phyloP scores from a whole-genome alignment of 2,113 vertebrate genomes.

The Mirza zaza region DNA sequence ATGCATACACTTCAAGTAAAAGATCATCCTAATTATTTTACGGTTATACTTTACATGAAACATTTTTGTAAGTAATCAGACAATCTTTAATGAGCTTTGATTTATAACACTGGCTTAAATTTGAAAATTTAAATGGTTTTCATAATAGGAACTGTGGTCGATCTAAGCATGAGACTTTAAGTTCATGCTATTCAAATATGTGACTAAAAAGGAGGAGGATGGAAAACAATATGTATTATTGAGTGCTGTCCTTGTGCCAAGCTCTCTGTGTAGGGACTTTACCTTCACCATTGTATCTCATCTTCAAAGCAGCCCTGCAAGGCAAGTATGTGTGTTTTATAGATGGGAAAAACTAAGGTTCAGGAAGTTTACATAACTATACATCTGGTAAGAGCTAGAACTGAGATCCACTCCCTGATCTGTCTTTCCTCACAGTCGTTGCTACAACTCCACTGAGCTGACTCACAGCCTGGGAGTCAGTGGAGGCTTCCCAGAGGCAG shows the following conservation, averaged over 20 bases:
- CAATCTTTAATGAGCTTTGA: neutral
- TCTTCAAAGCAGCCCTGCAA: neutral
- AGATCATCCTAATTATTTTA: constrained; percentile 49
- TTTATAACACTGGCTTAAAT: constrained; percentile 7
- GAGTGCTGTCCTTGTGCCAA: neutral
- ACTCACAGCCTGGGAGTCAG: neutral
- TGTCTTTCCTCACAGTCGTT: constrained; percentile 19
- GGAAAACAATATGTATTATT: neutral
- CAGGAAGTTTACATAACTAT: neutral
- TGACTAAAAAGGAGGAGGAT: neutral
- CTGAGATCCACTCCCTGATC: neutral
- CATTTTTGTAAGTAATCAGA: constrained; percentile 20
- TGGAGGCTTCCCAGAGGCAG: neutral
- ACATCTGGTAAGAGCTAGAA: constrained; percentile 14
- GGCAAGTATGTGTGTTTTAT: neutral
- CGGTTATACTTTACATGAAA: neutral
- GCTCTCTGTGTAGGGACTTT: neutral
- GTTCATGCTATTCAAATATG: neutral
- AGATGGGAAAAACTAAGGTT: neutral
- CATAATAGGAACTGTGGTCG: neutral
- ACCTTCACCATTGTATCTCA: neutral
- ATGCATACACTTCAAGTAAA: constrained; percentile 16
- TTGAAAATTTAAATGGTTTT: constrained; percentile 3
- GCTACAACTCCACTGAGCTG: neutral
- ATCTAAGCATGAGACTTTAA: neutral